A percentile compares a stretch with the other conserved stretches of the same genome.
Evolutionary conservation across 2,888 invertebrate species (phyloP).

Genomic region (Petrophora chlorosata): DNA sequence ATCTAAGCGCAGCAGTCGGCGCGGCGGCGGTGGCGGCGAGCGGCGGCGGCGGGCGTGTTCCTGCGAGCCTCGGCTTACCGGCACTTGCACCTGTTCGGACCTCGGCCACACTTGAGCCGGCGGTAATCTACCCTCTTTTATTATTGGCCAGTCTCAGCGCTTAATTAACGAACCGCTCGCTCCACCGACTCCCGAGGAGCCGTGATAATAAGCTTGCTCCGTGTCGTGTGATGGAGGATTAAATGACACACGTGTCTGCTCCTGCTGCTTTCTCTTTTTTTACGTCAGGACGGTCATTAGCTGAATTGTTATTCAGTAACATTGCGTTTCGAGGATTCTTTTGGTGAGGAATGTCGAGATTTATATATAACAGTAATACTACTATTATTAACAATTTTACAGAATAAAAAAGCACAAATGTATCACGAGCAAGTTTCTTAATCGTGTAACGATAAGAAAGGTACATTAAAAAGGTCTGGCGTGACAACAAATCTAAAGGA

Average conservation of each 20-base stretch:
- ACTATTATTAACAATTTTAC: not conserved
- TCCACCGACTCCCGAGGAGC: slow-evolving; percentile 43
- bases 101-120: slow-evolving; percentile 51
- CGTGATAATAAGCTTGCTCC: slow-evolving; percentile 27
- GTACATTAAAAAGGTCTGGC: slow-evolving; percentile 84
- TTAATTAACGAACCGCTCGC: slow-evolving; percentile 59
- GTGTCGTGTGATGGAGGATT: slow-evolving; percentile 26
- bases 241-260: slow-evolving; percentile 16
- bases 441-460: slow-evolving; percentile 79
- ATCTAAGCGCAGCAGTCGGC: slow-evolving; percentile 70
- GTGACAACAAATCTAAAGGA: slow-evolving; percentile 84
- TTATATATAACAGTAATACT: no score
- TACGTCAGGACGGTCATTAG: not conserved
- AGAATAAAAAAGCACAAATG: slow-evolving; percentile 28
- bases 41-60: slow-evolving; percentile 50
- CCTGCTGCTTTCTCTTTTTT: slow-evolving; percentile 8
- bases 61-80: slow-evolving; percentile 45
- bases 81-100: slow-evolving; percentile 58
- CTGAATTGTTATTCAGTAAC: slow-evolving; percentile 1
- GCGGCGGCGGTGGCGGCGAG: no score
- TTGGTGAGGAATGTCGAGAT: no score
- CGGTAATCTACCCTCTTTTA: slow-evolving; percentile 62
- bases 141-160: slow-evolving; percentile 55
- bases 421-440: slow-evolving; percentile 69
- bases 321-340: not conserved